phyloP scores from a whole-genome alignment of 2,797 vertebrate genomes.

The Acrocephalus scirpaceus region DNA sequence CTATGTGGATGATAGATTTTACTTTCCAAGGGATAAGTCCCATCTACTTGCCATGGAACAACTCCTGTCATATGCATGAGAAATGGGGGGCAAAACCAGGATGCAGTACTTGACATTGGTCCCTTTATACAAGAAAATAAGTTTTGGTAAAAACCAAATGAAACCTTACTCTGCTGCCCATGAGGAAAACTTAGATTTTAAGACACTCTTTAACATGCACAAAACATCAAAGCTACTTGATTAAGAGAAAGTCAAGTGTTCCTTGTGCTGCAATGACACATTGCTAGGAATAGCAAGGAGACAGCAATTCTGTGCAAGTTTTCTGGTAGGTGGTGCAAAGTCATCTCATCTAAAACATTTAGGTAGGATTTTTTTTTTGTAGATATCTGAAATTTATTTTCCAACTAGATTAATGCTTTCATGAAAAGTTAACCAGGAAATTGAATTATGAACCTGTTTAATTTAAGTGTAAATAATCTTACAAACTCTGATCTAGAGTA shows the following conservation, averaged over 20 bases:
- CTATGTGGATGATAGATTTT: not conserved
- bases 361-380: not conserved
- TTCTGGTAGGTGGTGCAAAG: slow-evolving; percentile 17
- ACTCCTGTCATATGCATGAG: not conserved
- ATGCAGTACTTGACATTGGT: slow-evolving; percentile 1
- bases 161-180: not conserved
- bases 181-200: not conserved
- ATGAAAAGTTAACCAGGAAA: slow-evolving; percentile 32
- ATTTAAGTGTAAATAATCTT: not conserved
- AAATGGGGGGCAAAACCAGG: not conserved
- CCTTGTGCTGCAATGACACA: not conserved
- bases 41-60: not conserved
- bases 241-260: not conserved
- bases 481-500: not conserved
- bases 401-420: not conserved
- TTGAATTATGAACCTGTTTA: not conserved
- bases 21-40: not conserved
- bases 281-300: not conserved
- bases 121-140: not conserved
- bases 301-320: not conserved
- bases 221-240: not conserved
- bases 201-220: not conserved
- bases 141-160: not conserved
- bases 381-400: slow-evolving; percentile 3
- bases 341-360: slow-evolving; percentile 23